Evolutionary conservation across 2,113 vertebrate genomes (phyloP).

Genomic region (Diadophis punctatus): DNA sequence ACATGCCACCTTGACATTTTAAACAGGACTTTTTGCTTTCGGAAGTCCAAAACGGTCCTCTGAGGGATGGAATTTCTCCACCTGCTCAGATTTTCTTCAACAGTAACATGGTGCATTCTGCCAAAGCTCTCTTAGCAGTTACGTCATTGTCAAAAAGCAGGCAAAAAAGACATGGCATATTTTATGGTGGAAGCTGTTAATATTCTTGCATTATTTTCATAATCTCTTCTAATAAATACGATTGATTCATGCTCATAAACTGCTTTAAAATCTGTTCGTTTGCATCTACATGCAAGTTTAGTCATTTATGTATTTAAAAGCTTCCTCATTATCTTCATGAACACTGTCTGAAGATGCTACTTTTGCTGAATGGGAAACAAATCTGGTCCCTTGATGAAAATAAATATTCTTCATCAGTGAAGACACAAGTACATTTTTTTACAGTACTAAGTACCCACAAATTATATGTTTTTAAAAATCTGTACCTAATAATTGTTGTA

Average conservation of each 20-base stretch:
- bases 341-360: background rate
- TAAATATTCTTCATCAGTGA: constrained; percentile 2
- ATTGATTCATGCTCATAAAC: background rate
- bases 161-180: background rate
- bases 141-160: background rate
- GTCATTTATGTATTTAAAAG: background rate
- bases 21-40: background rate
- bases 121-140: background rate
- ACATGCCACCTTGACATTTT: background rate
- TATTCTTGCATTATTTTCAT: background rate
- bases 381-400: background rate
- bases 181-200: background rate
- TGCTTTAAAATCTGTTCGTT: background rate
- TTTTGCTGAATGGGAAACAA: background rate
- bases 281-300: background rate
- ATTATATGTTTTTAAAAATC: background rate
- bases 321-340: background rate
- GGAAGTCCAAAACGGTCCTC: background rate
- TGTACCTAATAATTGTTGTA: background rate
- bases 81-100: background rate
- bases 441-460: background rate
- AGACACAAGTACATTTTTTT: background rate
- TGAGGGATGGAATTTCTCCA: background rate
- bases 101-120: background rate
- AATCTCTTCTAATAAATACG: background rate